Evolutionary conservation across 2,113 vertebrate species (phyloP).

Genomic region (Noctilio leporinus): DNA sequence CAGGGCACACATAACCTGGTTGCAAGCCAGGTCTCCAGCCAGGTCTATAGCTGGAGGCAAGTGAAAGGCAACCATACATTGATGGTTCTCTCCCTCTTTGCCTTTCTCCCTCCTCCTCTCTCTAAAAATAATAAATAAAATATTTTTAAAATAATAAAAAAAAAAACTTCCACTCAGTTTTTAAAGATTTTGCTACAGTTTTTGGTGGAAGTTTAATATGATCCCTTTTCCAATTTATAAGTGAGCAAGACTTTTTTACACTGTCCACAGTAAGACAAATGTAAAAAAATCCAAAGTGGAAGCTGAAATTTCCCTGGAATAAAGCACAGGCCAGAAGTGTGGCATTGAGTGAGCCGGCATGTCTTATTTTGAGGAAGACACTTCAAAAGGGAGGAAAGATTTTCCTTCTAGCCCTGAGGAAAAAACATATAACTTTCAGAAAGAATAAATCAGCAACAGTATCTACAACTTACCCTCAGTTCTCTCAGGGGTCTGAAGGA

Average conservation of each 20-base stretch:
- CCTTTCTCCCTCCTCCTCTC: too few relatives aligned
- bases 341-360: neutral
- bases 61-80: too few relatives aligned
- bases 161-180: too few relatives aligned
- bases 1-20: too few relatives aligned
- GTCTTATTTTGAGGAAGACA: neutral
- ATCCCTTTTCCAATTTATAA: neutral
- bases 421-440: neutral
- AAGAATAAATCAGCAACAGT: neutral
- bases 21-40: too few relatives aligned
- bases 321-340: neutral
- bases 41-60: too few relatives aligned
- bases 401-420: neutral
- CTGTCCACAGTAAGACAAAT: neutral
- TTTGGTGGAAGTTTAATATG: neutral
- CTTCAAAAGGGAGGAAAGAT: neutral
- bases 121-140: too few relatives aligned
- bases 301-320: neutral
- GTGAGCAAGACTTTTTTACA: neutral
- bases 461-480: neutral
- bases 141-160: too few relatives aligned
- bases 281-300: neutral
- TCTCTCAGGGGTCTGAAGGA: neutral
- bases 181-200: neutral
- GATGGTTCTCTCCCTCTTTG: too few relatives aligned